Evolutionary conservation across 53 echinoderm and acorn worm genomes (phyloP), one percentile per base, ranked within the genome.

Genomic region (Holothuria scabra): DNA sequence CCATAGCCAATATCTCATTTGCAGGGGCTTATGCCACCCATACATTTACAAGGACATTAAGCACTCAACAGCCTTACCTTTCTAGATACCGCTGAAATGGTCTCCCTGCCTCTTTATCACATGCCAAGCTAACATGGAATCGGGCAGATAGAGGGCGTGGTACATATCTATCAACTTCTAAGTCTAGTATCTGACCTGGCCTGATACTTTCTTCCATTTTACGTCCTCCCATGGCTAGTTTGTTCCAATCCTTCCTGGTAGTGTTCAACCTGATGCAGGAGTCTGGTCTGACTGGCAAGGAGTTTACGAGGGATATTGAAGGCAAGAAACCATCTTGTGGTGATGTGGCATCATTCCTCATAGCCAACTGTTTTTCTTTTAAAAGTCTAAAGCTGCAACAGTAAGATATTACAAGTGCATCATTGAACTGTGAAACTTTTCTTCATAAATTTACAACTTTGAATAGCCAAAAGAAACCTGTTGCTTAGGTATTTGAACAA

Each of bases 261-360:
- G 93, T 90, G 48, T 94, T 93, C 60, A 96, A 85, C 59, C 97
- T 88, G 41, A 94, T 82, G 89, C 97, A 96, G 56, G 97, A 96
- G 26, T 86, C 88, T 8, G 97, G 97, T 29, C 97, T 75, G 52
- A 96, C 97, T 0, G 97, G 97, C 13, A 96, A 86, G 49, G 94
- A 94, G 86, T 92, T 96, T 84, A 92, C 97, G 48, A 96, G 82
- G 19, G 97, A 94, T 82, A 96, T 96, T 66, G 97, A 96, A 0
- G 97, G 97, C 23, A 96, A 86, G 87, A 96, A 96, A 14, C 85
- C 79, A 30, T 94, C 84, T 41, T 88, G 78, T 32, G 91, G 90
- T 14, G 81, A 90, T 69, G 85, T 89, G 32, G 93, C 83, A 41
- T 88, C 89, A 3, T 89, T 87, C 79, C 83, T 83, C 65, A 84